Evolutionary conservation across 2,888 invertebrate genomes (phyloP), one percentile per base, ranked within the genome.

Genomic region (Leptodirus hochenwartii): DNA sequence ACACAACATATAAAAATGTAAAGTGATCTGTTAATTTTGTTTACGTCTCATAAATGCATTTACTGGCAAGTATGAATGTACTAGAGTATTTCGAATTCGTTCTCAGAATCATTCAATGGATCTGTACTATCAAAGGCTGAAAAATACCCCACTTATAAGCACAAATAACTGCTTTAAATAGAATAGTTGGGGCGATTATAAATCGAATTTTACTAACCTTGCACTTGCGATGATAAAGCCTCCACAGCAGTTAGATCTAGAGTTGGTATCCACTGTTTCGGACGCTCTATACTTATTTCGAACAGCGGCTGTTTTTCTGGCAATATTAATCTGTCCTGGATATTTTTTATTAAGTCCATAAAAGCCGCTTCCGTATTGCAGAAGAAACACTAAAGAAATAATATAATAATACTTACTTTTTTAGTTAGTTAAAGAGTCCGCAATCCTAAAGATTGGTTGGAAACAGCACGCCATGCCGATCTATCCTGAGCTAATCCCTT

Each of bases 301-400:
- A 93, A 88, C 40, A 93, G 57, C 1, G 88, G 78, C 46, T 81
- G 80, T 33, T 66, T 68, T 42, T 75, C 71, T 4, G 64, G 56
- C 14, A 64, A 59, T 52, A 78, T 71, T 38, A 85, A 56, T 36
- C 72, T 67, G 29, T 65, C 64, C 50, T 71, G 65, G 45, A 80
- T 69, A 25, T 62, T 62, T 37, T 54, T 55, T 45, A 84, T 82
- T 39, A 88, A 58, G 32, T 73, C 67, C 43, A 74, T 69, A 51
- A 88, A 87, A 41, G 87, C 85, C 22, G 56, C 60, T 54, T 84
- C 79, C 2, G 79, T 80, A 44, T 72, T 70, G 55, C 91, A 91
- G 43, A 84, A 74, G 52, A 91, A 93, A 51, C 90, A 88, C 85
- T 88, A 50, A 17, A 67, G 63, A 29, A 39, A 42, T 37, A 38